Conservation (phyloP, 2,797 vertebrate genomes). For the Leptoclinus maculatus region DNA sequence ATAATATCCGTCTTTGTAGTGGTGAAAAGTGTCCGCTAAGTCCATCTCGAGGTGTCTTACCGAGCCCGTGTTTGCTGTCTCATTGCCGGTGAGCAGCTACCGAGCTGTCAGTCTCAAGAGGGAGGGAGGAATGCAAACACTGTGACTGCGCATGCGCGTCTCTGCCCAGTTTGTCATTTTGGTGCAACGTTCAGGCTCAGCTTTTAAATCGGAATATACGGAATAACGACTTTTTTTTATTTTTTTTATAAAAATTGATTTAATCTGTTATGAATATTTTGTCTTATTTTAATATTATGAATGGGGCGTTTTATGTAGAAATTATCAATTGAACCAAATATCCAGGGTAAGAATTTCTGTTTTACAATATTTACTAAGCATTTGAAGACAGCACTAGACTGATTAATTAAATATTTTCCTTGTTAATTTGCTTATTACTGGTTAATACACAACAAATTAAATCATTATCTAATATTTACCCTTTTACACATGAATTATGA, state of each 20-base stretch:
- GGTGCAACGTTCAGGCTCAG: conserved; percentile 13
- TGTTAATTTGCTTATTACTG: background rate
- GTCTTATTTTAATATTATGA: background rate
- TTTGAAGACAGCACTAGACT: conserved; percentile 24
- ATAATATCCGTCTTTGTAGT: conserved; percentile 45
- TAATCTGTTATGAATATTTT: background rate
- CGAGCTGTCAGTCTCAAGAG: conserved; percentile 65
- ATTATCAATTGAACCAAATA: background rate
- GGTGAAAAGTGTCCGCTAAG: conserved; percentile 39
- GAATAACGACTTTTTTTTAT: background rate
- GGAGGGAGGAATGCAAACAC: conserved; percentile 69
- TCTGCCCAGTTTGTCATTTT: background rate
- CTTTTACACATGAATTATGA: background rate
- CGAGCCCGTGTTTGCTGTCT: conserved; percentile 82
- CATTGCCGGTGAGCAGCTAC: conserved; percentile 79
- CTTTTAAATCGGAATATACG: background rate
- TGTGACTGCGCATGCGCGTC: conserved; percentile 49
- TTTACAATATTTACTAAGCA: background rate
- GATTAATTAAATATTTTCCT: background rate
- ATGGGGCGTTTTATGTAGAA: background rate
- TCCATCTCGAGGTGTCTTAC: conserved; percentile 57
- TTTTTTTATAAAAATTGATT: background rate
- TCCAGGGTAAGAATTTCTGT: rapidly evolving
- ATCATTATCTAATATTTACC: background rate
- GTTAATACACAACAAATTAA: background rate